Base-by-base conservation (phyloP, 2,888 invertebrate genomes). In the Seladonia tumulorum region DNA sequence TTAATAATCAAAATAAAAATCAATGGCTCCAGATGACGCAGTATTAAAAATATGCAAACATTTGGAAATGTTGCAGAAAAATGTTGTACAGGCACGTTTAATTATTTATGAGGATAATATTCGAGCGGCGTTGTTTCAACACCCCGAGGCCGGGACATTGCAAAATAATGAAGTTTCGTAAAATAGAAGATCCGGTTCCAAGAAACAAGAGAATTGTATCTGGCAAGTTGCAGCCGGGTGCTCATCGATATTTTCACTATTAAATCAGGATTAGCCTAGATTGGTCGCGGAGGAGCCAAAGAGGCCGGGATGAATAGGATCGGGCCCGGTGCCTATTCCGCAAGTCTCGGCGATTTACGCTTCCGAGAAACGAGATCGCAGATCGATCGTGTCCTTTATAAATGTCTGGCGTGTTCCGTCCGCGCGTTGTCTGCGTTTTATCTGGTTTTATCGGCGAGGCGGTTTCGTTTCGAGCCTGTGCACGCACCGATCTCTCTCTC, bases 371-470 rank as follows among this genome's bases (percentile, higher is more conserved):
- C 74, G 63, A 70, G 78, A 76, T 81, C 60, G 79, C 63, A 35
- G 76, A 85, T 86, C 78, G 79, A 81, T 79, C 79, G 79, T 35
- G 75, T 75, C 66, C 85, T 79, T 79, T 84, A 76, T 85, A 85
- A 85, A 85, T 85, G 79, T 85, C 75, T 83, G 77, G 79, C 29
- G 29, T 29, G 29, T 39, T 63, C 77, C 60, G 78, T 49, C 77
- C 74, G 74, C 78, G 77, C 83, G 77, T 84, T 29, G 75, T 74
- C 83, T 73, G 85, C 45, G 76, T 80, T 85, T 85, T 74, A 70
- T 85, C 53, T 35, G 63, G 76, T 80, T 85, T 85, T 77, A 70
- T 85, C 53, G 35, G 53, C 73, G 7, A 10, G 18, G n/a, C 10
- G 14, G 22, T 71, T 47, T 39, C 53, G 76, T 57, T n/a, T 10